Evolutionary conservation across 2,797 vertebrate species (phyloP).

Genomic region (Phalloptychus januarius): DNA sequence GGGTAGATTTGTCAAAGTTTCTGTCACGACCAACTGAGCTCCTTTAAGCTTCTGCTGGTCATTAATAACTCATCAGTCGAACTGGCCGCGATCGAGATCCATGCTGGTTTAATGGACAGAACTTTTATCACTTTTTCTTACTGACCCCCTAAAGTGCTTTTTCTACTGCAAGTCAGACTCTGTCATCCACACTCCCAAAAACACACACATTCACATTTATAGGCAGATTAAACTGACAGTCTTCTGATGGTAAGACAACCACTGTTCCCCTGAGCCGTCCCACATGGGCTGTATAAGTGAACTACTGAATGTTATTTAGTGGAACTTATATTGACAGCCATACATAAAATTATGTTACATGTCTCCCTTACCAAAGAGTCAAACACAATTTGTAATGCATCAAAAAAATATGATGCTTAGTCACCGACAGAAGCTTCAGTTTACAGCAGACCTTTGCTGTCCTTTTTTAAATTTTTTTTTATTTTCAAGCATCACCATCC

Average conservation of each 20-base stretch:
- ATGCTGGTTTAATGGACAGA: background rate
- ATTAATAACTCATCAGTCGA: background rate
- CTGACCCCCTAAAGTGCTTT: background rate
- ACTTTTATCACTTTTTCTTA: background rate
- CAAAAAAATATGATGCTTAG: background rate
- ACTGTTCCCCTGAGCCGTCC: background rate
- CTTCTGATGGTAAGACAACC: background rate
- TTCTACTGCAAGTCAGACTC: background rate
- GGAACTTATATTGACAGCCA: background rate
- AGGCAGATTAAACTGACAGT: background rate
- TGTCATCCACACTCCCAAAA: background rate
- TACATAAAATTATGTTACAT: background rate
- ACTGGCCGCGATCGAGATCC: background rate
- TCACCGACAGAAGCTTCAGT: background rate
- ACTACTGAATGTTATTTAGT: background rate
- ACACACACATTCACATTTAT: background rate
- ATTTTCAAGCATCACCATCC: background rate
- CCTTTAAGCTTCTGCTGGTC: background rate
- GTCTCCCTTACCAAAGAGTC: background rate
- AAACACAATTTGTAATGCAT: background rate
- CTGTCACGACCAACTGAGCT: background rate
- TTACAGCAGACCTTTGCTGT: background rate
- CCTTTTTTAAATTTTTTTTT: background rate
- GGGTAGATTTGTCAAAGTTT: too few relatives aligned
- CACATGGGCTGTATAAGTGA: background rate